phyloP scores from a whole-genome alignment of 2,113 vertebrate genomes.

The Raja brachyura region DNA sequence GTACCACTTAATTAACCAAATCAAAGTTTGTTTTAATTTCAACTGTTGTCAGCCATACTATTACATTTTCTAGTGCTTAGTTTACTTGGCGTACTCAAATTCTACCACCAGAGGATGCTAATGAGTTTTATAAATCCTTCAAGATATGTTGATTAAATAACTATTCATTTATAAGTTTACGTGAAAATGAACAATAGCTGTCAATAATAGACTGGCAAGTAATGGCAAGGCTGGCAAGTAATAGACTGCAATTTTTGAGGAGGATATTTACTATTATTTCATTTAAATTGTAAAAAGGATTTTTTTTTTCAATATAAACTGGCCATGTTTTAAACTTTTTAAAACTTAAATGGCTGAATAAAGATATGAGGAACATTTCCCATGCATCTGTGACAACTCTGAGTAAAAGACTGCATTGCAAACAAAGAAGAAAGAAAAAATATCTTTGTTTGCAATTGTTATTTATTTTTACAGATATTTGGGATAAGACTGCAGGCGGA shows the following conservation, averaged over 20 bases:
- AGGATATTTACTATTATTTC: neutral
- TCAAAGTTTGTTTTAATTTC: neutral
- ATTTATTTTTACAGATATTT: neutral
- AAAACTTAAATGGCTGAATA: neutral
- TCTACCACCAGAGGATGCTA: slow-evolving; percentile 20
- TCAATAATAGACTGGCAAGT: too few relatives aligned
- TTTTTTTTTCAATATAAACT: neutral
- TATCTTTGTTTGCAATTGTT: neutral
- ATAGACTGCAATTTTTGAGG: neutral
- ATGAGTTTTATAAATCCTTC: neutral
- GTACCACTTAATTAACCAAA: neutral
- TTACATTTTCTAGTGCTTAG: neutral
- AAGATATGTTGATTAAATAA: neutral
- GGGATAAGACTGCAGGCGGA: neutral
- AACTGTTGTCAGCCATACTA: neutral
- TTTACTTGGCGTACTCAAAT: neutral
- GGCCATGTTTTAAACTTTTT: neutral
- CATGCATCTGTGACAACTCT: neutral
- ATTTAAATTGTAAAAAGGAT: neutral
- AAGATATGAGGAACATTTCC: neutral
- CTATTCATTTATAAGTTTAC: neutral
- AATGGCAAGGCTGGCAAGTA: too few relatives aligned
- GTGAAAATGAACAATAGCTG: neutral
- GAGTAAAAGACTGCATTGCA: neutral
- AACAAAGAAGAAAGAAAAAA: too few relatives aligned